These are phyloP conservation scores for Trichonephila clavipes DNA, from an alignment of 1,140 invertebrate genomes.

Conservation along the genomic window DNA sequence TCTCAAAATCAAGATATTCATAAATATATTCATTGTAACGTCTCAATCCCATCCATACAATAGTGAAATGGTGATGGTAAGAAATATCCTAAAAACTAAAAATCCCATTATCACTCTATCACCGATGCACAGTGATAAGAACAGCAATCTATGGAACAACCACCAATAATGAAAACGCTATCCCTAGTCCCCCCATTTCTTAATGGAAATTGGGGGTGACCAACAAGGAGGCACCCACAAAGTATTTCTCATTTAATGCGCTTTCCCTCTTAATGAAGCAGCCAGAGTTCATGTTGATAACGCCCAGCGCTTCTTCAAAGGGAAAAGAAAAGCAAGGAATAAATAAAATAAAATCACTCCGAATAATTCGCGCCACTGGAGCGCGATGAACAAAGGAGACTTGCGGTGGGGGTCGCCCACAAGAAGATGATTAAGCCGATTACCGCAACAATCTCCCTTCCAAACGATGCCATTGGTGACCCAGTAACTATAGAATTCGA, in stretches of 20 bases:
- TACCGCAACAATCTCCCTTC: constrained; percentile 58
- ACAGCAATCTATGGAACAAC: not conserved
- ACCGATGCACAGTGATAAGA: constrained; percentile 5
- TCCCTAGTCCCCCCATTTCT: constrained; percentile 1
- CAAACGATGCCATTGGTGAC: not conserved
- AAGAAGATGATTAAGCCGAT: constrained; percentile 75
- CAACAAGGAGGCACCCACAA: not conserved
- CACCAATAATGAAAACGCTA: not conserved
- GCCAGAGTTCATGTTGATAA: constrained; percentile 35
- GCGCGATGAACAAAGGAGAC: constrained; percentile 64
- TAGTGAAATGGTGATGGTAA: not conserved
- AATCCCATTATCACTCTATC: not conserved
- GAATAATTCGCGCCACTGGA: constrained; percentile 74
- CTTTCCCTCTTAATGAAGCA: constrained; percentile 53
- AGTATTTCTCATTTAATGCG: constrained; percentile 44
- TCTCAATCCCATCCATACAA: not conserved
- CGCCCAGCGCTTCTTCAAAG: constrained; percentile 50
- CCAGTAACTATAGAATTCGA: not conserved
- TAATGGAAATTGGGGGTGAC: constrained; percentile 11
- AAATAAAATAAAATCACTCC: constrained; percentile 61
- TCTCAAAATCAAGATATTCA: too few relatives aligned
- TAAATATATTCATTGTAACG: too few relatives aligned
- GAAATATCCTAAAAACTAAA: not conserved
- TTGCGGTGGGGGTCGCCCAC: constrained; percentile 51
- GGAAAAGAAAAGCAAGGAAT: not conserved